Evolutionary conservation across 2,888 invertebrate species (phyloP).

Genomic region (Danaus chrysippus): DNA sequence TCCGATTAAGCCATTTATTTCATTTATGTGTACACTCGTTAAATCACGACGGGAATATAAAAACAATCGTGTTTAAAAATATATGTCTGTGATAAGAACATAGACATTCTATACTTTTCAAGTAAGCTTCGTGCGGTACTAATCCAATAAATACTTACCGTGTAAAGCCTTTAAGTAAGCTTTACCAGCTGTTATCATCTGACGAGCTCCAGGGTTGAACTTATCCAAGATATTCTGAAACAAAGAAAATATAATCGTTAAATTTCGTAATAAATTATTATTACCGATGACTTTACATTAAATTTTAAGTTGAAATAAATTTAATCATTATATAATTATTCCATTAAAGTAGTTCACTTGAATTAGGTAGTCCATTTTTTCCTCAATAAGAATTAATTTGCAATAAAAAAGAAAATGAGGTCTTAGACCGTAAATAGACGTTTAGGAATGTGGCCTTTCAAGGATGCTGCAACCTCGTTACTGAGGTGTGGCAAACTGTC

Average conservation of each 20-base stretch:
- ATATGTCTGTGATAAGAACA: too few species aligned
- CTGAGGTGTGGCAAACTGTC: constrained; percentile 62
- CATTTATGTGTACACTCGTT: neutral
- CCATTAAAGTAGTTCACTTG: too few species aligned
- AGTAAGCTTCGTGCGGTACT: constrained; percentile 15
- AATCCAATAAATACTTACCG: constrained; percentile 81
- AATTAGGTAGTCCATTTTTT: constrained; percentile 21
- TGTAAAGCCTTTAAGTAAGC: constrained; percentile 96
- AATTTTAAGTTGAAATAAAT: neutral
- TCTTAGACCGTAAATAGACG: constrained; percentile 67
- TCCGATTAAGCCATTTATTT: neutral
- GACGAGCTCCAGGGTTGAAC: constrained; percentile 96
- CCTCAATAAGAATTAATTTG: constrained; percentile 27
- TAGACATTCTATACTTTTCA: too few species aligned
- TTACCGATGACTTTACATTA: neutral
- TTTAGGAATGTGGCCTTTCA: constrained; percentile 75
- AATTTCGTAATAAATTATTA: neutral
- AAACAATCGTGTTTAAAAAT: too few species aligned
- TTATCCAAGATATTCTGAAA: constrained; percentile 97
- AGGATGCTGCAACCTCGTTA: constrained; percentile 70
- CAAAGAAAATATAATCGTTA: constrained; percentile 46
- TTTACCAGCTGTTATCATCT: constrained; percentile 95
- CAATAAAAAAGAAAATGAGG: constrained; percentile 51
- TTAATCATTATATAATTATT: too few species aligned
- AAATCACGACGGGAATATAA: neutral